Conservation (phyloP, 2,888 invertebrate genomes). For the Hemistola chrysoprasaria region DNA sequence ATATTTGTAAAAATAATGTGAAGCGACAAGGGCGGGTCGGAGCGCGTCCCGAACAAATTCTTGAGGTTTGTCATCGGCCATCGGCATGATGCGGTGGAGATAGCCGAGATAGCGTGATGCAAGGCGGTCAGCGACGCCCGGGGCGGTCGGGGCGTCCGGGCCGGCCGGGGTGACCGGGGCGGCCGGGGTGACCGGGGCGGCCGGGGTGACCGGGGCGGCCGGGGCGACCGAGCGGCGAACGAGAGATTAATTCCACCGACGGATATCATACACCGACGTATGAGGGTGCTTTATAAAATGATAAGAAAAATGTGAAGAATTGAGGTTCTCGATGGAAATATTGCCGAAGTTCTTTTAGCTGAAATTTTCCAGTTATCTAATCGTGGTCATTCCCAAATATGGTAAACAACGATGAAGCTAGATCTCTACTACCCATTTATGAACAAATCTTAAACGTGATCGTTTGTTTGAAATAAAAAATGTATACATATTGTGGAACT, state of each 20-base stretch:
- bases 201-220: background rate
- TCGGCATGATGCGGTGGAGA: slow-evolving; percentile 5
- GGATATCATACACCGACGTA: slow-evolving; percentile 19
- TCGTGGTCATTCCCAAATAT: too few species aligned
- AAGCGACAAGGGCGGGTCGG: slow-evolving; percentile 9
- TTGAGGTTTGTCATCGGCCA: slow-evolving; percentile 2
- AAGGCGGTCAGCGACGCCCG: slow-evolving; percentile 5
- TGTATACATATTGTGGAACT: too few species aligned
- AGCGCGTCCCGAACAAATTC: slow-evolving; percentile 3
- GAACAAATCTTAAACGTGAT: too few species aligned
- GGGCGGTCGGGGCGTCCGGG: slow-evolving; percentile 1
- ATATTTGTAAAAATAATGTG: too few species aligned
- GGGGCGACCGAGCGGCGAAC: slow-evolving; percentile 3
- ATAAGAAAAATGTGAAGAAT: slow-evolving; percentile 11
- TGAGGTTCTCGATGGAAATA: too few species aligned
- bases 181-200: too few species aligned
- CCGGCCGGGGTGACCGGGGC: background rate
- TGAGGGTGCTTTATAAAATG: slow-evolving; percentile 15
- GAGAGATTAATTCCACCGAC: slow-evolving; percentile 15
- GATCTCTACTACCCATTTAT: too few species aligned
- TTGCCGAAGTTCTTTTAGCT: too few species aligned
- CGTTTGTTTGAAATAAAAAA: too few species aligned
- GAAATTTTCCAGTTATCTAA: too few species aligned
- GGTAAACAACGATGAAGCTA: too few species aligned
- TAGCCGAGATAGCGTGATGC: slow-evolving; percentile 10